A percentile compares a stretch with the other conserved stretches of the same genome.
Conservation (phyloP, 2,888 invertebrate species). For the Xanthorhoe designata region DNA sequence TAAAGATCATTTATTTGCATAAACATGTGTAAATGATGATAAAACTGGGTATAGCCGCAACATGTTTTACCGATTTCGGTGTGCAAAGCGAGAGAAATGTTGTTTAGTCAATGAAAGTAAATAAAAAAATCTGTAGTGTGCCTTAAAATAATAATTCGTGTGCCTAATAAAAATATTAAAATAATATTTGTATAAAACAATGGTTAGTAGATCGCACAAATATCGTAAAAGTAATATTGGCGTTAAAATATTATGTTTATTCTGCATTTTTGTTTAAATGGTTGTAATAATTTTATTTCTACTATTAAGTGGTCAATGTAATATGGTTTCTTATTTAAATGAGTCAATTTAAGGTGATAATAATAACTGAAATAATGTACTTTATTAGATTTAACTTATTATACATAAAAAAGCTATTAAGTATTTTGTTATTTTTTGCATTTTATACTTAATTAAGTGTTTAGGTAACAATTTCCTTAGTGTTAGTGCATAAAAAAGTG, state of each 20-base stretch:
- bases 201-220: constrained; percentile 12
- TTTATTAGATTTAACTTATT: constrained; percentile 53
- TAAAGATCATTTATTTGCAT: too few relatives aligned
- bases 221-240: background rate
- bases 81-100: too few relatives aligned
- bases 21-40: too few relatives aligned
- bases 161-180: constrained; percentile 8
- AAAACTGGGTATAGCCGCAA: background rate
- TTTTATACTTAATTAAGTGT: constrained; percentile 9
- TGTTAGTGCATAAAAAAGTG: background rate
- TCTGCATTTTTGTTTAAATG: constrained; percentile 15
- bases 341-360: constrained; percentile 46
- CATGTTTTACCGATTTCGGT: too few relatives aligned
- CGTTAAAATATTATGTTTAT: background rate
- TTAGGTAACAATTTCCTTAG: background rate
- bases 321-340: constrained; percentile 19
- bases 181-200: background rate
- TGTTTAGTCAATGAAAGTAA: background rate
- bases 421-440: constrained; percentile 37
- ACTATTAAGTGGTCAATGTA: constrained; percentile 6
- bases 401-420: constrained; percentile 48
- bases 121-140: constrained; percentile 3
- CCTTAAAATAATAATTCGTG: constrained; percentile 19
- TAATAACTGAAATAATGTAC: constrained; percentile 36
- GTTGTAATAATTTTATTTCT: constrained; percentile 24